Evolutionary conservation across 2,113 vertebrate genomes (phyloP), one percentile per base, ranked within the genome.

Genomic region (Genyomyrus donnyi): DNA sequence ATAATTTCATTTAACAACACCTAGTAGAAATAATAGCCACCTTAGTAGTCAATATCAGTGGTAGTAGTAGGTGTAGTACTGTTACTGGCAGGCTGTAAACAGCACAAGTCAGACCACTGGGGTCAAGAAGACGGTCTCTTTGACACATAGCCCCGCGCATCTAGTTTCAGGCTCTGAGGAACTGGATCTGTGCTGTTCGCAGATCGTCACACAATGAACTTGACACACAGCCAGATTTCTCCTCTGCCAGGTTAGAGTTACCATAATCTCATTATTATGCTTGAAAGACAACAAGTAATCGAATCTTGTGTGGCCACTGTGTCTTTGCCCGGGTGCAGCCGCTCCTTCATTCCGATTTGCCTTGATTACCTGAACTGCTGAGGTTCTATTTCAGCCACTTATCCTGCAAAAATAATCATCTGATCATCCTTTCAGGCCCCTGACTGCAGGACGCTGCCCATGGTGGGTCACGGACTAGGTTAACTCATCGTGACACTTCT

Each of bases 281-380:
- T 96, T 97, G 97, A 98, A 97, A 98, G 97, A 97, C 93, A 94
- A 96, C 97, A 96, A 95, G 97, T 97, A 97, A 97, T 94, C 94
- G 96, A 96, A 97, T 97, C 97, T 96, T 96, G 95, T 95, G 95
- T 95, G 93, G 95, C 94, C 58, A 91, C 91, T 93, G 92, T 91
- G 94, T 94, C 94, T 94, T 95, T 93, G 93, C 94, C 93, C 84
- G 94, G 94, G 95, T 90, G 66, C 94, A 93, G 95, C 95, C 93
- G 94, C 93, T 92, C 95, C 95, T 94, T 92, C 94, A 95, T 95
- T 94, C 94, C 91, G 90, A 95, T 93, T 96, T 96, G 95, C 95
- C 96, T 96, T 96, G 97, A 97, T 97, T 97, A 97, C 97, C 96
- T 96, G 96, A 97, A 97, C 96, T 94, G 95, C 94, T 87, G 90